Evolutionary conservation across 2,888 invertebrate genomes (phyloP), one percentile per base, ranked within the genome.

Genomic region (Lasioglossum villosulum): DNA sequence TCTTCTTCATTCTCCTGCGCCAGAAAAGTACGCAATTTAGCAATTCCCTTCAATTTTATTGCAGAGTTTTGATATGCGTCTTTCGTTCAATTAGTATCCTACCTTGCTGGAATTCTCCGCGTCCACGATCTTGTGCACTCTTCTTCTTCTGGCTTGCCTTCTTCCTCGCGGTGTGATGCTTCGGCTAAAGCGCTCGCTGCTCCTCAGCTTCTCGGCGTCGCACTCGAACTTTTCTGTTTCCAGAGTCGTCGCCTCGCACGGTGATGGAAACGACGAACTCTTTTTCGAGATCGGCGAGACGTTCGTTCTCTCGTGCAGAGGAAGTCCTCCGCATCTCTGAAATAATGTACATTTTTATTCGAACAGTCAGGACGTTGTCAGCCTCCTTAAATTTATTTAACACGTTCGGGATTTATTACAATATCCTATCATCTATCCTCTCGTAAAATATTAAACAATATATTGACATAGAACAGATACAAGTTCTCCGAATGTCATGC

Each of bases 171-270:
- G 96, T 23, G 96, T 96, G 23, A 97, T 95, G 4, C 96, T 96
- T 86, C 96, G 95, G 89, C 97, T 96, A 94, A 97, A 96, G 77
- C 97, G 95, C 93, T 97, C 97, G 91, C 96, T 96, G 88, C 96
- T 96, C 87, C 97, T 95, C 19, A 97, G 95, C 78, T 96, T 95
- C 91, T 97, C 97, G 80, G 97, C 96, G 91, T 97, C 97, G 91
- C 96, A 96, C 81, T 97, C 97, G 88, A 93, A 94, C 77, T 93
- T 94, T 19, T 95, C 95, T 4, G 93, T 92, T 12, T 93, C 92
- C 19, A 93, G 86, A 8, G 92, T 91, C 8, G 92, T 91, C 14
- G 92, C 92, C 19, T 95, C 95, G 84, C 92, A 94, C 0, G 94
- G 91, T 1, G 94, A 93, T 6, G 93, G 93, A 16, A 92, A 84